Percentiles rank a stretch among this genome's conserved stretches.
Evolutionary conservation across 1,140 invertebrate genomes (phyloP).

Genomic region (Panagrolaimus sp.): DNA sequence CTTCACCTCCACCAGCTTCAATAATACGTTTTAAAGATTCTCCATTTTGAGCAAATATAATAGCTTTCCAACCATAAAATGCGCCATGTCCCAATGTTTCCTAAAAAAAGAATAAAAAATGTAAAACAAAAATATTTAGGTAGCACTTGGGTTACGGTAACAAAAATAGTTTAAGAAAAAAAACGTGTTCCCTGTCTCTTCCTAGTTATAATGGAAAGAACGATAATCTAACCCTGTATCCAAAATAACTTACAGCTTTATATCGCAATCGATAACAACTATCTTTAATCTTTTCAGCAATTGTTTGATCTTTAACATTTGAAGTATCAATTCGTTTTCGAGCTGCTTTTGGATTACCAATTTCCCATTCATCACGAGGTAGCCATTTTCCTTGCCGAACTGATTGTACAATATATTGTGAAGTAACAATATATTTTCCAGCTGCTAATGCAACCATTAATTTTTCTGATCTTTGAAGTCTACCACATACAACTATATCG

Average conservation of each 20-base stretch:
- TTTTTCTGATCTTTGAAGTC: background rate
- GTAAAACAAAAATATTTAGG: no score
- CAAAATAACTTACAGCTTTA: background rate
- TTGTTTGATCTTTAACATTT: background rate
- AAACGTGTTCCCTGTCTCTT: no score
- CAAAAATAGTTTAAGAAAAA: no score
- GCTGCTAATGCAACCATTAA: background rate
- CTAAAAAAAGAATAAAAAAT: background rate
- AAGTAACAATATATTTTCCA: background rate
- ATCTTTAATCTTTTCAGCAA: background rate
- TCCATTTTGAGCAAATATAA: background rate
- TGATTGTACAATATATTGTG: background rate
- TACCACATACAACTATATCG: background rate
- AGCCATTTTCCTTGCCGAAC: background rate
- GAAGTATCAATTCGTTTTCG: background rate
- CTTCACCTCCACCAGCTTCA: slow-evolving; percentile 1
- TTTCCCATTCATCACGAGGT: background rate
- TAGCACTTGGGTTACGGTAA: no score
- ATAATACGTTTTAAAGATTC: background rate
- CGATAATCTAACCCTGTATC: no score
- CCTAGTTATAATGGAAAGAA: no score
- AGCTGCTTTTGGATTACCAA: background rate
- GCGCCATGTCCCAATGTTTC: background rate
- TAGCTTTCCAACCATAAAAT: background rate
- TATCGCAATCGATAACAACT: background rate